Conservation (phyloP, 2,113 vertebrate species). For the Pardalotus punctatus region DNA sequence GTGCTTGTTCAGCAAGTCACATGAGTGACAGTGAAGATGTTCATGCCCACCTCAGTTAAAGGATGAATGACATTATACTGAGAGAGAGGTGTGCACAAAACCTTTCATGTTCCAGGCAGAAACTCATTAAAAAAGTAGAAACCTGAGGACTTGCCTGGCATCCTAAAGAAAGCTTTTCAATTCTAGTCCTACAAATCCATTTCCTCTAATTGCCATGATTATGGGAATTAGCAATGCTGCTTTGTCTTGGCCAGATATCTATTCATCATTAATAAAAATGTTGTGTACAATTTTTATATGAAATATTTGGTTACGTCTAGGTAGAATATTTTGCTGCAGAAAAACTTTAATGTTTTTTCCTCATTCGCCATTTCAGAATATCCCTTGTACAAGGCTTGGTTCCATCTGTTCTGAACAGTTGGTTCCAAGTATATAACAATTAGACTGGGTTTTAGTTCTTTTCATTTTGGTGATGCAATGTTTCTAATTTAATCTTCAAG, state of each 20-base stretch:
- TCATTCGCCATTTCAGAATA: not conserved
- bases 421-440: not conserved
- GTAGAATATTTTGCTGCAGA: not conserved
- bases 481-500: conserved; percentile 36
- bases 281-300: not conserved
- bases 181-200: not conserved
- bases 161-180: not conserved
- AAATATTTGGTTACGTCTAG: not conserved
- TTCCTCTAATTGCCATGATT: not conserved
- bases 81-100: not conserved
- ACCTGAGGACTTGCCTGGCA: not conserved
- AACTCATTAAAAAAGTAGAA: not conserved
- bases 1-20: not conserved
- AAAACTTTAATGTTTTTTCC: not conserved
- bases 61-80: not conserved
- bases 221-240: not conserved
- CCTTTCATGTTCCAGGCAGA: not conserved
- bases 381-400: not conserved
- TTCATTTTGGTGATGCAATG: conserved; percentile 11
- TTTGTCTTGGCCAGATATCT: not conserved
- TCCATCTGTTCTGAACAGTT: conserved; percentile 26
- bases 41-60: not conserved
- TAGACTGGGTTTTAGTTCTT: not conserved
- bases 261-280: not conserved
- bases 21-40: not conserved